phyloP scores from a whole-genome alignment of 2,113 vertebrate species.

The Calidris pugnax region DNA sequence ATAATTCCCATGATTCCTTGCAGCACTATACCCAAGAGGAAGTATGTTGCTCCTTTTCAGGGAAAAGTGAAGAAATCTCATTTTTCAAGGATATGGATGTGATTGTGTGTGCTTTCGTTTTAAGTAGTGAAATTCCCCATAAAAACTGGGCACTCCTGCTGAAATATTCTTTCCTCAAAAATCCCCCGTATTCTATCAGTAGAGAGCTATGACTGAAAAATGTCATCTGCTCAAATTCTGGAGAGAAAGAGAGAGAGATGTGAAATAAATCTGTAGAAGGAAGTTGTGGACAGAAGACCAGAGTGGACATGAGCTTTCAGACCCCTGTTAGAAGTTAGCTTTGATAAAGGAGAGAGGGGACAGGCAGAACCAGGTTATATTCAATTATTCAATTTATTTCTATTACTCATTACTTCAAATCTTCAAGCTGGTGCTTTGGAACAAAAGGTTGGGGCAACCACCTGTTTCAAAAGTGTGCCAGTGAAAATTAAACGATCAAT shows the following conservation, averaged over 20 bases:
- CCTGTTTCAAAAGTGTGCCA: background rate
- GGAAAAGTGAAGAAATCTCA: background rate
- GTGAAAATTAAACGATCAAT: background rate
- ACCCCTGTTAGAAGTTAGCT: background rate
- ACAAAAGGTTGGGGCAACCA: background rate
- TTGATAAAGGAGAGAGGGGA: background rate
- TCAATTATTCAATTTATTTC: background rate
- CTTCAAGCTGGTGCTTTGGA: background rate
- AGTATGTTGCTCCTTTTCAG: background rate
- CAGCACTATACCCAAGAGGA: background rate
- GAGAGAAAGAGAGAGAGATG: background rate
- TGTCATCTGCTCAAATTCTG: background rate
- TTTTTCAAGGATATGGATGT: background rate
- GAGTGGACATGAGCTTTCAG: fast-evolving
- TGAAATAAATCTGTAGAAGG: background rate
- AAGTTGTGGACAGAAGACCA: background rate
- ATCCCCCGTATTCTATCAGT: background rate
- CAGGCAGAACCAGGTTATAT: background rate
- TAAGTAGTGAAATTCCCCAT: background rate
- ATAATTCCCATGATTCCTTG: background rate
- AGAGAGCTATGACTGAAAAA: background rate
- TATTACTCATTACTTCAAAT: background rate
- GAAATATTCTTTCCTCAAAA: background rate
- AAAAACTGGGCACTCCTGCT: background rate
- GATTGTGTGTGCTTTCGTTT: background rate